Evolutionary conservation across 1,140 invertebrate species (phyloP), one percentile per base, ranked within the genome.

Genomic region (Tetramorium alpestre): DNA sequence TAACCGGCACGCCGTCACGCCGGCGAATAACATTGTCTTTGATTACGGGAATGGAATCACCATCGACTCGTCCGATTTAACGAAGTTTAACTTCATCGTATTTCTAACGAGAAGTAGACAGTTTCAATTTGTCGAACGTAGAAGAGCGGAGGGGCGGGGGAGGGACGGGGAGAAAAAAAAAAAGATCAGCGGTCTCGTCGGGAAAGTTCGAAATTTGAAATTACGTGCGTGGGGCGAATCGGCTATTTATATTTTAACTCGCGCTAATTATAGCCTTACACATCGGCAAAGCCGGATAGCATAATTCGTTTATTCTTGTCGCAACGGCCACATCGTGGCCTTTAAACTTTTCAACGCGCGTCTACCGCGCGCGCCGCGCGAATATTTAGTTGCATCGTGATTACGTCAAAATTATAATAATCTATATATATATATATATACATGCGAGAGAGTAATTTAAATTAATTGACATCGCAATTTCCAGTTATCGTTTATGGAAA

Each of bases 1-100:
- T 93, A 92, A 93, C 87, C 87, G 85, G 87, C 84, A 87, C 76
- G 80, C 82, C 85, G 78, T 73, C 72, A 81, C 49, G 62, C 88
- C 62, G 41, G 62, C 47, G 72, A 69, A 87, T 72, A 88, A 91
- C 84, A 89, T 86, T 85, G 85, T 89, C 84, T 82, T 92, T 88
- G 76, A 91, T 91, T 87, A 89, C 67, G 70, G 44, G 64, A 78
- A 77, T 80, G 67, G 67, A 89, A 90, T 89, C 85, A 86, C 65
- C 84, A 65, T 87, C 69, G 76, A 62, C 51, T 85, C 51, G 47
- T 64, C 33, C 64, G 70, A 60, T 87, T 88, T 54, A 67, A 47
- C 80, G 11, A 84, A 84, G 54, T 84, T 84, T 62, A 75, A 84
- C 69, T 73, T 84, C 28, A 41, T 75, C 80, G n/a, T 62, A 60